Base-by-base conservation (phyloP, 1,140 invertebrate genomes). In the Drosophila trapezifrons region DNA sequence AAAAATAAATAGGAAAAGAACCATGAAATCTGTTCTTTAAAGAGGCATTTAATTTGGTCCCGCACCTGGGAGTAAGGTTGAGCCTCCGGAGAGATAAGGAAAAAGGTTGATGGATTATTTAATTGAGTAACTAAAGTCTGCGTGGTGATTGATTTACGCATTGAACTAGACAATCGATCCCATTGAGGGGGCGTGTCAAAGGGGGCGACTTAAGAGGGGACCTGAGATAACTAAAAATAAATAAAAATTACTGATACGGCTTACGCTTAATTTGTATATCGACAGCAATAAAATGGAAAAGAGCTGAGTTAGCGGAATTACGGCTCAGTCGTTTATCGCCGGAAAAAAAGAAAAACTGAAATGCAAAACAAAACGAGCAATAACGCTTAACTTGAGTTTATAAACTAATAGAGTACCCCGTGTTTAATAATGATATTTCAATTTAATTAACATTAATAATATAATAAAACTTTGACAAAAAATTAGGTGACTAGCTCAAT, bases 81-180 rank as follows among this genome's bases (percentile, higher is more conserved):
- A 63, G 12, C 17, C 29, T 22, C 18, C 5, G 8, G 15, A n/a
- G n/a, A 45, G 63, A 70, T 70, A 58, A 69, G 43, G 12, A n/a
- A 12, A 32, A 47, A 43, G 40, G 10, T 54, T 58, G 66, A 71
- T 58, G 35, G 69, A 58, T 72, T 35, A 37, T 58, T 72, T 58
- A 58, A 71, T 49, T 71, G 52, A 43, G 69, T 71, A 58, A 57
- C 42, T 47, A 71, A 71, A 40, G 9, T 43, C 32, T n/a, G 18
- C 5, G 4, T 10, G 4, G 40, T 71, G 69, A 72, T 58, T 72
- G 66, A 72, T 71, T 57, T 45, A 29, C 18, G 12, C n/a, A 20
- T 46, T 71, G 27, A 58, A 58, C 52, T 71, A 49, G 27, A 71
- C 69, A 71, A 71, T 49, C 43, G 17, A 6, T 35, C 10, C 51